Percentiles rank a stretch among this genome's conserved stretches.
These are phyloP conservation scores for Siniperca chuatsi DNA, from an alignment of 2,113 vertebrate genomes.

Conservation along the genomic window DNA sequence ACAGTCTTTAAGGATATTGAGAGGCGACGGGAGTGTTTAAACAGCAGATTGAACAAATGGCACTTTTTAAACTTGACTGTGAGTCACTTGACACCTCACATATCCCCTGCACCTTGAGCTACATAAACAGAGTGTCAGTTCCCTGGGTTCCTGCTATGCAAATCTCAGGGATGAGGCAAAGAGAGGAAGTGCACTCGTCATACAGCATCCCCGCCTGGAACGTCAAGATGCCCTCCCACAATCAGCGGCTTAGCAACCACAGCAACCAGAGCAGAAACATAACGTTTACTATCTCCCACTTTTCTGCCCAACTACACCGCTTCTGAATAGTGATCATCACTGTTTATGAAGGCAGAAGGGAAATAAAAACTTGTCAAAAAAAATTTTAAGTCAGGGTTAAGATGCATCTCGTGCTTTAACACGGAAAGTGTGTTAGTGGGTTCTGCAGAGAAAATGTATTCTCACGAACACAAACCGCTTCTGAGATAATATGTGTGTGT, in stretches of 20 bases:
- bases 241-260: constrained; percentile 66
- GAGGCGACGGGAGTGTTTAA: constrained; percentile 83
- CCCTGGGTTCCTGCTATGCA: constrained; percentile 79
- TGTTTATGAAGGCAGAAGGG: constrained; percentile 34
- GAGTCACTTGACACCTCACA: constrained; percentile 87
- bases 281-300: constrained; percentile 38
- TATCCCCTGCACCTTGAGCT: constrained; percentile 80
- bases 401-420: constrained; percentile 21
- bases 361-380: constrained; percentile 36
- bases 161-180: constrained; percentile 75
- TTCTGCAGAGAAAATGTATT: constrained; percentile 40
- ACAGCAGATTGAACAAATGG: constrained; percentile 87
- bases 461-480: constrained; percentile 41
- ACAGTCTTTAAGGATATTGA: constrained; percentile 83
- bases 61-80: constrained; percentile 86
- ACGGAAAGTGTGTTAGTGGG: constrained; percentile 35
- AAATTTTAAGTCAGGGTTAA: constrained; percentile 19
- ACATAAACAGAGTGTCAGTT: constrained; percentile 86
- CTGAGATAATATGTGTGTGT: constrained; percentile 49
- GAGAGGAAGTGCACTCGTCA: constrained; percentile 63
- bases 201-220: constrained; percentile 66
- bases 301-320: constrained; percentile 2
- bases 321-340: constrained; percentile 38
- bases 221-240: constrained; percentile 66
- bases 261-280: constrained; percentile 46